These are phyloP conservation scores for Strigamia crassipes DNA, from an alignment of 2,888 invertebrate species.

Conservation along the genomic window DNA sequence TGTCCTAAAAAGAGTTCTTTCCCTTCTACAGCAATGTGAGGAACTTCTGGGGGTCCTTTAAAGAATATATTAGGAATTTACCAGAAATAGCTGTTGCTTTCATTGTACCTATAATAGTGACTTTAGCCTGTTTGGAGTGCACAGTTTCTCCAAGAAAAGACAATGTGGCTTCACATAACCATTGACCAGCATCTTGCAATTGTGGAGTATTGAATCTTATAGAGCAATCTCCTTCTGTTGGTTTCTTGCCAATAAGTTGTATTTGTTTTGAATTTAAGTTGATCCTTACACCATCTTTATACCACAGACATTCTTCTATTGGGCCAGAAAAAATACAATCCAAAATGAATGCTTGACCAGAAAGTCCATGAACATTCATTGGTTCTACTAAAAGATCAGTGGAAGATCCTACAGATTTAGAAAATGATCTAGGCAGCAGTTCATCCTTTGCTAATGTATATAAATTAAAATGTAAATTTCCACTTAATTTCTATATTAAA, in stretches of 20 bases:
- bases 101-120: neutral
- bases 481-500: neutral
- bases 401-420: neutral
- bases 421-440: neutral
- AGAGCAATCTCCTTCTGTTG: conserved; percentile 24
- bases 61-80: no score
- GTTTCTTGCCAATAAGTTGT: neutral
- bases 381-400: neutral
- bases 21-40: neutral
- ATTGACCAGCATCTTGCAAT: neutral
- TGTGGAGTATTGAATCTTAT: neutral
- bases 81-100: no score
- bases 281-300: neutral
- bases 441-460: neutral
- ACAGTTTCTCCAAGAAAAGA: neutral
- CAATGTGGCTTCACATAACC: conserved; percentile 13
- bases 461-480: no score
- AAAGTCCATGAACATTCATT: neutral
- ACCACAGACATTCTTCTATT: neutral
- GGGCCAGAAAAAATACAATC: neutral
- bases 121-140: neutral
- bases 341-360: neutral
- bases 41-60: neutral
- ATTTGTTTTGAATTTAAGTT: neutral
- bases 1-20: neutral